Base-by-base conservation (phyloP, 1,140 invertebrate genomes). In the Drosophila tropicalis region DNA sequence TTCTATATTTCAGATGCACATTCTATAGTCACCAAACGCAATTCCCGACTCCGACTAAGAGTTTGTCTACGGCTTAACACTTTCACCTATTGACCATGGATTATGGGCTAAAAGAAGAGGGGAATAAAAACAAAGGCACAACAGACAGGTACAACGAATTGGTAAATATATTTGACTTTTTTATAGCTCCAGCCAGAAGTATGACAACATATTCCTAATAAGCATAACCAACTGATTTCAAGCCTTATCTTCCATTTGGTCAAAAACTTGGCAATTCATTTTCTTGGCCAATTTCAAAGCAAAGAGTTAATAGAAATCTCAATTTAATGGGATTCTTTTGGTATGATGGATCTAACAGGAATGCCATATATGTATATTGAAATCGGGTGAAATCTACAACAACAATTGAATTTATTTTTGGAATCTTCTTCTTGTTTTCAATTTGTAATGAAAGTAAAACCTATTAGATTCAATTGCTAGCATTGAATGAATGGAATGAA, bases 401-500 rank as follows among this genome's bases (percentile, higher is more conserved):
- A 19, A 58, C 36, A 32, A 40, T 34, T 76, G 51, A 76, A 77
- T 36, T 58, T 76, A 70, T 76, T 61, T 76, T 76, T 40, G n/a
- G 10, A 61, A 19, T 34, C 1, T 47, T 63, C 5, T 44, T 63
- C 44, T 63, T 2, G 75, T 75, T 64, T 22, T 70, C 61, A 76
- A 79, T 62, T 65, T 76, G 66, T 78, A 87, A 87, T 83, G 83
- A 87, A 87, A 87, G 83, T 86, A 87, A 86, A 86, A 86, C 82
- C 82, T 72, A 86, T 85, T 85, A 85, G 74, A 85, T 84, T 65
- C 81, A 84, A 68, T 62, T 39, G 40, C 9, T 41, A n/a, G 19
- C 40, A 40, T 36, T 63, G 34, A 51, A 81, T 81, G 70, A 17
- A 40, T 22, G 5, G 40, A 58, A 71, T 78, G 74, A 36, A 40